Evolutionary conservation across 92 coral and sea anemone species (phyloP), one percentile per base, ranked within the genome.

Genomic region (Nematostella vectensis): DNA sequence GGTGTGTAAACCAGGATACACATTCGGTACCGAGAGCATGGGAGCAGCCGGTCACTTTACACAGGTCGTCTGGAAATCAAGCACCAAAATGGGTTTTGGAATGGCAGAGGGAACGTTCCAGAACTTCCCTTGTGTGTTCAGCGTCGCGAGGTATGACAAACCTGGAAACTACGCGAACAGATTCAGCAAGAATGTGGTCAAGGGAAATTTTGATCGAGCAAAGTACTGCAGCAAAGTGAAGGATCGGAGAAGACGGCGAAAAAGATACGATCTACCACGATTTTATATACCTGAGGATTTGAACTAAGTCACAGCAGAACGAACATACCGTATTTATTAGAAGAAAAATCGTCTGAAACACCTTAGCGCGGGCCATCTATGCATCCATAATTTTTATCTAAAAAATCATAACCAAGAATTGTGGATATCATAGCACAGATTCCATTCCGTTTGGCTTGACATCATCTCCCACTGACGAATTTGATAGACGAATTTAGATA

Each of bases 1-100:
- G 21, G 65, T 71, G 19, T 71, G 78, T 22, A n/a, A 54, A 18
- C 78, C 78, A 0, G 78, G 78, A 12, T 71, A 71, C 51, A 17
- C 51, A 45, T 45, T 45, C 18, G 51, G 51, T 4, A 19, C 51
- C 4, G 51, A 45, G 21, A 10, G 18, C 18, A 10, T 19, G 51
- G 18, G 12, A 19, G 23, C 4, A 11, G 51, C 51, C 4, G 51
- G 51, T 45, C 51, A 45, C 21, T 45, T 45, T 19, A 45, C 51
- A 8, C 51, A 45, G 51, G 51, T 45, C 17, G 21, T 45, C 4
- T 45, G 51, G 51, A 45, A 45, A 45, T 9, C 18, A 11, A 45
- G 51, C 23, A 22, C 23, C 18, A 11, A 45, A 19, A 9, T 45
- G 9, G 51, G 51, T 45, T 45, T 9, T 22, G 51, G 51, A 11